Percentiles rank a stretch among this genome's conserved stretches.
Evolutionary conservation across 2,888 invertebrate species (phyloP).

Genomic region (Dicyrtoma fusca): DNA sequence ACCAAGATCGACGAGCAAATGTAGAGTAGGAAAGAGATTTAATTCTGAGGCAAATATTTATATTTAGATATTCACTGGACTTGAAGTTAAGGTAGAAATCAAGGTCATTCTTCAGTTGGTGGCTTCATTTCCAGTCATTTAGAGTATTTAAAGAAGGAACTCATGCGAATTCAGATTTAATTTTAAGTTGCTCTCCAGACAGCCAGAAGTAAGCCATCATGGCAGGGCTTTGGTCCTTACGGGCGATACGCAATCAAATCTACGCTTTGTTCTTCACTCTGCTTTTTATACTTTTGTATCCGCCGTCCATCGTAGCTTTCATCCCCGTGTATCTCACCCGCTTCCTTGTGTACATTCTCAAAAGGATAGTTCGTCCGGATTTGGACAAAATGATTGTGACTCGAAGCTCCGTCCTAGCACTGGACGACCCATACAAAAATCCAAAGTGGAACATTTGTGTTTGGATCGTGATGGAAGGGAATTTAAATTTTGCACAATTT

Average conservation of each 20-base stretch:
- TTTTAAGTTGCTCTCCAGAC: too few relatives aligned
- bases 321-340: constrained; percentile 44
- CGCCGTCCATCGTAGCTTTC: constrained; percentile 19
- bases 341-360: constrained; percentile 33
- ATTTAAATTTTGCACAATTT: constrained; percentile 43
- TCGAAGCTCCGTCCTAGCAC: constrained; percentile 46
- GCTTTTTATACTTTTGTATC: constrained; percentile 35
- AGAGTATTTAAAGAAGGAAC: too few relatives aligned
- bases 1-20: too few relatives aligned
- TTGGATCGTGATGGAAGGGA: constrained; percentile 47
- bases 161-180: too few relatives aligned
- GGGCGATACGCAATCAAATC: constrained; percentile 6
- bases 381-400: constrained; percentile 46
- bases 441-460: constrained; percentile 49
- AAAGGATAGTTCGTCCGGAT: constrained; percentile 40
- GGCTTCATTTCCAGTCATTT: too few relatives aligned
- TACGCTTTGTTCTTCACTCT: constrained; percentile 34
- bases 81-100: too few relatives aligned
- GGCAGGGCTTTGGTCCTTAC: neutral
- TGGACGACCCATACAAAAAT: constrained; percentile 40
- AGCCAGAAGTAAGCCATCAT: too few relatives aligned
- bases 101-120: too few relatives aligned
- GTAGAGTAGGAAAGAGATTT: too few relatives aligned
- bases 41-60: too few relatives aligned
- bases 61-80: too few relatives aligned